phyloP scores from a whole-genome alignment of 2,113 vertebrate species.

The Stegastes partitus region DNA sequence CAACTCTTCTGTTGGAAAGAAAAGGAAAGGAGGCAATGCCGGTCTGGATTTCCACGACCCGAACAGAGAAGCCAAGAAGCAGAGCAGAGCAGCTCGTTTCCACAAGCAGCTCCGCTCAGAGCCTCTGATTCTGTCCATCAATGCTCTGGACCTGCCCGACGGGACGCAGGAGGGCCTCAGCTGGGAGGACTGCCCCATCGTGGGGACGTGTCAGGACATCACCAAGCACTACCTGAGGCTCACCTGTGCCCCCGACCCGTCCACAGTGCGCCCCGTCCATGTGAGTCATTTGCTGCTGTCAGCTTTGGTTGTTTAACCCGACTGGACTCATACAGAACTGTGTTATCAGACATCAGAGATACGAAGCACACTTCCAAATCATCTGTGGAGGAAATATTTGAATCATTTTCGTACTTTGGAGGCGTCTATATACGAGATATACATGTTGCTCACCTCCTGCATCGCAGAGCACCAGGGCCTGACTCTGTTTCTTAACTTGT shows the following conservation, averaged over 20 bases:
- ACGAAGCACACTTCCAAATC: no score
- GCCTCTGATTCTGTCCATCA: conserved; percentile 91
- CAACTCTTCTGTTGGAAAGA: conserved; percentile 78
- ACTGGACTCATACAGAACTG: neutral
- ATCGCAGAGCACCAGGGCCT: neutral
- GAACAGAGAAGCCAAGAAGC: conserved; percentile 91
- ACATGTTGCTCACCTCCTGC: neutral
- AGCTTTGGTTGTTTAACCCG: no score
- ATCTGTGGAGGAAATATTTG: neutral
- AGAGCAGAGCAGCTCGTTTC: conserved; percentile 91
- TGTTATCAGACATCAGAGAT: neutral
- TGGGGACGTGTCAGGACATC: conserved; percentile 91
- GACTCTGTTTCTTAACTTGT: conserved; percentile 1
- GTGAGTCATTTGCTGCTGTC: conserved; percentile 78
- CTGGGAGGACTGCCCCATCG: conserved; percentile 94
- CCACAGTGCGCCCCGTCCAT: conserved; percentile 89
- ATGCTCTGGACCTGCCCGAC: conserved; percentile 81
- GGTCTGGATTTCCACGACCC: conserved; percentile 91
- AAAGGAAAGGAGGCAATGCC: conserved; percentile 85
- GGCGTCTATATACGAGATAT: neutral
- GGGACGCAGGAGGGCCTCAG: conserved; percentile 87
- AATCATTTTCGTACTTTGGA: neutral
- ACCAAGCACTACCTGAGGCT: conserved; percentile 92
- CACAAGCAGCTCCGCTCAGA: conserved; percentile 91
- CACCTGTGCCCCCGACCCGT: conserved; percentile 92